Percentiles rank a stretch among this genome's conserved stretches.
These are phyloP conservation scores for Eupelmus urozonus DNA, from an alignment of 2,888 invertebrate species.

Conservation along the genomic window DNA sequence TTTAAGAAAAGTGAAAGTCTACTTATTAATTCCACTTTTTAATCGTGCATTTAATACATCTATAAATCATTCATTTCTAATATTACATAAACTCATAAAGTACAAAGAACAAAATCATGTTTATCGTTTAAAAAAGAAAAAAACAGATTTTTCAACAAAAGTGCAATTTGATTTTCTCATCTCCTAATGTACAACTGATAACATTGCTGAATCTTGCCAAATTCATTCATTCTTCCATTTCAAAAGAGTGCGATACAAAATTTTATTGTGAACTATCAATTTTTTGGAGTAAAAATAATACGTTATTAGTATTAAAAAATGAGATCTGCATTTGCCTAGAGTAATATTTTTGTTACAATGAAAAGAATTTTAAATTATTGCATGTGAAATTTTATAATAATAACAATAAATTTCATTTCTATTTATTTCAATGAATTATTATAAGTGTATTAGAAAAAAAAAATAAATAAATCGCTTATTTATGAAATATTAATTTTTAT, in stretches of 20 bases:
- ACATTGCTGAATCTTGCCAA: slow-evolving; percentile 42
- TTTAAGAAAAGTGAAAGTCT: no score
- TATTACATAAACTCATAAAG: not conserved
- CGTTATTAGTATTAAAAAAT: no score
- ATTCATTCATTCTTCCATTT: slow-evolving; percentile 42
- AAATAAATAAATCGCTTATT: no score
- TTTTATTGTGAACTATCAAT: slow-evolving; percentile 6
- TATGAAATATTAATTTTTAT: no score
- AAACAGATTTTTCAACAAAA: slow-evolving; percentile 48
- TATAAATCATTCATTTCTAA: no score
- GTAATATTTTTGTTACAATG: not conserved
- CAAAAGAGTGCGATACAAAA: not conserved
- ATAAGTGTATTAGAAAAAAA: no score
- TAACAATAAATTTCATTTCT: no score
- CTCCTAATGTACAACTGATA: slow-evolving; percentile 41
- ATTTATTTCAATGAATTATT: no score
- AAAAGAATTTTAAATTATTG: not conserved
- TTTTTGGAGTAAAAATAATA: slow-evolving; percentile 33
- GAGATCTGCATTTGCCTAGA: no score
- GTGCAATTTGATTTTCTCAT: slow-evolving; percentile 15
- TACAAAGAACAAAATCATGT: not conserved
- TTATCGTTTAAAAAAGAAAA: not conserved
- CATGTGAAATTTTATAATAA: not conserved
- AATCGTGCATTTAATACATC: not conserved
- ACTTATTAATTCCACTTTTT: no score